phyloP scores from a whole-genome alignment of 2,113 vertebrate genomes.

The Ailuropoda melanoleuca region DNA sequence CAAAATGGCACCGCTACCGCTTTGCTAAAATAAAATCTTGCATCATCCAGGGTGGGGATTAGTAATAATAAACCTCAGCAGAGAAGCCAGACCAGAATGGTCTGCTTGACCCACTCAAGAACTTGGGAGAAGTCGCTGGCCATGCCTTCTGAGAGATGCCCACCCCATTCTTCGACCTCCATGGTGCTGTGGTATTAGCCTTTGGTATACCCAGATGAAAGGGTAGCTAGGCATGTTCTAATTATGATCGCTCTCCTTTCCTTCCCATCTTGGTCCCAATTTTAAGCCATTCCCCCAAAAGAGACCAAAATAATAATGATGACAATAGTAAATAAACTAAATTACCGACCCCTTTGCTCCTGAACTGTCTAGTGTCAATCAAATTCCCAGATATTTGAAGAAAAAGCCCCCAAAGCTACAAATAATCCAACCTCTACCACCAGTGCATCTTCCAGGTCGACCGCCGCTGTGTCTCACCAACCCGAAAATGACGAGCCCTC shows the following conservation, averaged over 20 bases:
- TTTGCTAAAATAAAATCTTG: background rate
- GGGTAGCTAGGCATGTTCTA: accelerated
- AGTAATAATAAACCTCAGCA: background rate
- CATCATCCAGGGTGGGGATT: background rate
- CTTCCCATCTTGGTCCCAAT: background rate
- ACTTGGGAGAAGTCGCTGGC: slow-evolving; percentile 2
- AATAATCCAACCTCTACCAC: slow-evolving; percentile 73
- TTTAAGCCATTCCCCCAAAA: background rate
- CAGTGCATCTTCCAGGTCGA: slow-evolving; percentile 50
- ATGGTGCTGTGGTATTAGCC: background rate
- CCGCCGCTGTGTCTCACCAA: slow-evolving; percentile 60
- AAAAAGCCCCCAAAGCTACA: slow-evolving; percentile 33
- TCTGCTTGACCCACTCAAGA: background rate
- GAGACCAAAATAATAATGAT: background rate
- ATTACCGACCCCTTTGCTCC: background rate
- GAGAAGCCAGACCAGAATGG: background rate
- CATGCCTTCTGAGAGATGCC: background rate
- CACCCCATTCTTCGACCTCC: background rate
- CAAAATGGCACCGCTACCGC: slow-evolving; percentile 52
- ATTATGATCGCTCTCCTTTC: background rate
- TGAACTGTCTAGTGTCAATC: background rate
- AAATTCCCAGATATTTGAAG: slow-evolving; percentile 14
- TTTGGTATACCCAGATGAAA: background rate
- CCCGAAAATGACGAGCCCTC: slow-evolving; percentile 53
- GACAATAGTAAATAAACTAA: background rate